Conservation (phyloP, 2,113 vertebrate genomes). For the Seriola dumerili region DNA sequence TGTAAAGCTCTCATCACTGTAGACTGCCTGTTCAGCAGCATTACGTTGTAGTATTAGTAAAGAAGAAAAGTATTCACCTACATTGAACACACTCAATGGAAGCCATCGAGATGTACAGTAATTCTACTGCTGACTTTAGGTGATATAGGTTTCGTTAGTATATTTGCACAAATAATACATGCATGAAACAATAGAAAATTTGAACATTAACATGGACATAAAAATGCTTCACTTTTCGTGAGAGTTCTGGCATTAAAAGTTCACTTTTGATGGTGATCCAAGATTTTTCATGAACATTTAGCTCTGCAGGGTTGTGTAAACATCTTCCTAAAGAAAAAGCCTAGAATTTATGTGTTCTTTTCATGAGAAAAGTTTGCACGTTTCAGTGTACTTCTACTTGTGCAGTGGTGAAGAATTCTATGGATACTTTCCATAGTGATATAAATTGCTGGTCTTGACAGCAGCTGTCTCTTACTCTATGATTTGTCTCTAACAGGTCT, state of each 20-base stretch:
- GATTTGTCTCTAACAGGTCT: slow-evolving; percentile 85
- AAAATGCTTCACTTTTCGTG: too few species aligned
- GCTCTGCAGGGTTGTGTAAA: neutral
- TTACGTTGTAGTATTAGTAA: neutral
- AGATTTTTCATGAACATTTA: neutral
- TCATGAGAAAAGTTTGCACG: neutral
- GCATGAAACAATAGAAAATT: neutral
- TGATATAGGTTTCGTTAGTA: neutral
- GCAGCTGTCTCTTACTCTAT: slow-evolving; percentile 28
- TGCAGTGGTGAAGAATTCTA: neutral
- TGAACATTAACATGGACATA: neutral
- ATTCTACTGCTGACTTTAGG: too few species aligned
- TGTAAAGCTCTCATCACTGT: neutral
- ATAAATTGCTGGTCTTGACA: slow-evolving; percentile 28
- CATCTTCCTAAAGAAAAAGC: neutral
- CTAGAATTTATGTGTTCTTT: neutral
- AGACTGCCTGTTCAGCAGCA: slow-evolving; percentile 3
- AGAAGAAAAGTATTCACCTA: neutral
- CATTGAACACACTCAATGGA: neutral
- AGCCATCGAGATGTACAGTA: too few species aligned
- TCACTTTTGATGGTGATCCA: neutral
- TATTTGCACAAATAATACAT: neutral
- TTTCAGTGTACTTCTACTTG: slow-evolving; percentile 7
- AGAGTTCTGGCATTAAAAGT: neutral
- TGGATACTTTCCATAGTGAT: slow-evolving; percentile 6